phyloP scores from a whole-genome alignment of 2,113 vertebrate genomes.

The Corythornis madagascariensis region DNA sequence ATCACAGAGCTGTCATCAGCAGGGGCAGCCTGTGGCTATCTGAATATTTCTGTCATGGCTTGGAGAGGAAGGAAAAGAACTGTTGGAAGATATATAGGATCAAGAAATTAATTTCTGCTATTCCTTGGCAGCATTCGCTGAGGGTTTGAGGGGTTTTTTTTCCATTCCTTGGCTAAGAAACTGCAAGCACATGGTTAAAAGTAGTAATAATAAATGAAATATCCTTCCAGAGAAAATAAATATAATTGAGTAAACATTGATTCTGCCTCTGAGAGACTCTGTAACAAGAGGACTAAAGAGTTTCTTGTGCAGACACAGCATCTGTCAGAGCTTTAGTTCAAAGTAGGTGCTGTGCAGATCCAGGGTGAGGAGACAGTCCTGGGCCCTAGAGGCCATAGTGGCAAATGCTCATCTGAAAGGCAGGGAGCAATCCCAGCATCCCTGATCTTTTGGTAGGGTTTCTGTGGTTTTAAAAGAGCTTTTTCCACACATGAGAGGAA shows the following conservation, averaged over 20 bases:
- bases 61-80: not conserved
- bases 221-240: not conserved
- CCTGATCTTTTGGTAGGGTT: not conserved
- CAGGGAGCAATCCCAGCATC: not conserved
- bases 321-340: not conserved
- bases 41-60: not conserved
- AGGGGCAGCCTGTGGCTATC: not conserved
- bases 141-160: not conserved
- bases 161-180: not conserved
- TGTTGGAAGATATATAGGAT: not conserved
- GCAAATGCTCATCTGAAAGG: not conserved
- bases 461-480: not conserved
- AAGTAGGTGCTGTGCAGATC: not conserved
- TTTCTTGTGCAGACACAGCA: not conserved
- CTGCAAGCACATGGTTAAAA: not conserved
- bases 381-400: not conserved
- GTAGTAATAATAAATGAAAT: not conserved
- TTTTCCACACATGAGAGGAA: not conserved
- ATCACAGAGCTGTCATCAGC: constrained; percentile 48
- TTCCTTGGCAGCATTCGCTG: not conserved
- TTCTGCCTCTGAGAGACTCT: not conserved
- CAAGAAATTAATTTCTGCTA: not conserved
- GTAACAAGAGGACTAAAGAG: not conserved
- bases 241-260: not conserved
- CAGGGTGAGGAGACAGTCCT: not conserved